Base-by-base conservation (phyloP, 2,113 vertebrate genomes). In the Callipepla californica region DNA sequence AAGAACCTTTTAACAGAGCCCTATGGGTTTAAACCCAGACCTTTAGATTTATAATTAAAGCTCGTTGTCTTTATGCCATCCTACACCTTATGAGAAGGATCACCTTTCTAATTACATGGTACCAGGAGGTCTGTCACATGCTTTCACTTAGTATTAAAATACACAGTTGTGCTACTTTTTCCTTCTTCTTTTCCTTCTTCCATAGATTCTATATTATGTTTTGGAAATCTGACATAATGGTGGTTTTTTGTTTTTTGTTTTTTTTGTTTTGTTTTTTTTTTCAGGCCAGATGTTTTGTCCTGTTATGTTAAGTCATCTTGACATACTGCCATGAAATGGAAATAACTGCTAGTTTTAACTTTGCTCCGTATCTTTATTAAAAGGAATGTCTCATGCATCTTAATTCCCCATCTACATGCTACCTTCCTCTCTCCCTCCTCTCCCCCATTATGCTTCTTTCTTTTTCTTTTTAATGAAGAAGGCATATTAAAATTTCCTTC, bases 251-350 rank as follows among this genome's bases (percentile, higher is more conserved):
- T 53, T 28, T 48, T 48, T 48, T 48, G 9, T 20, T 47, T 11
- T 50, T 36, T 36, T 36, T 36, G 34, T 36, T 36, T 36, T 36
- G 34, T 36, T 36, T 79, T 45, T 59, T 89, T 59, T 96, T 68
- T 61, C 30, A 57, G 87, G 90, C 96, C 97, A 97, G 97, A 97
- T 98, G 96, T 98, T 98, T 97, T 77, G 85, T 93, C 95, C 82
- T 89, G 87, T 92, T 96, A 45, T 66, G 94, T 96, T 98, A 97
- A 97, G 97, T 97, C 96, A 97, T 97, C 95, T 97, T 97, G 97
- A 97, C 96, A 93, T 92, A 89, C 77, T 97, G 96, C 96, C 96
- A 97, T 68, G 48, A 95, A 97, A 95, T 96, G 83, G 95, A 97
- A 97, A 97, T 87, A 97, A 97, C 95, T 96, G 95, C 95, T 97